Conservation (phyloP, 1,140 invertebrate genomes). For the Drosophila nigrodunni region DNA sequence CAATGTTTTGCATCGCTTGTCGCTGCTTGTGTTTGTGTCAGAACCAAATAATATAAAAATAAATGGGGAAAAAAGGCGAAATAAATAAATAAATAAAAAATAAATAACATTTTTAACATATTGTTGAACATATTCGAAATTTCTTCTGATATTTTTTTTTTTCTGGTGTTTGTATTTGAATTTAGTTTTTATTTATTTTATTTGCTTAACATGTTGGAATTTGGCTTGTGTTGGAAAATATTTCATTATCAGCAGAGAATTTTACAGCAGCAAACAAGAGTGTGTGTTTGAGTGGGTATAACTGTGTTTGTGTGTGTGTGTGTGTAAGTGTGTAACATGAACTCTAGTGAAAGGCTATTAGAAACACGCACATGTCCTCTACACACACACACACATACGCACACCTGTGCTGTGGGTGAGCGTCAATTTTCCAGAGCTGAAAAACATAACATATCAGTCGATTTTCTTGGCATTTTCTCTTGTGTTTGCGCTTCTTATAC, state of each 20-base stretch:
- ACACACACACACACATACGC: neutral
- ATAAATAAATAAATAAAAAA: constrained; percentile 29
- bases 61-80: neutral
- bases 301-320: too few species aligned
- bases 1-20: constrained; percentile 41
- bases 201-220: constrained; percentile 33
- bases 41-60: neutral
- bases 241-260: constrained; percentile 47
- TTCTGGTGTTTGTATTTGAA: neutral
- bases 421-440: constrained; percentile 39
- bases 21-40: constrained; percentile 1
- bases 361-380: constrained; percentile 49
- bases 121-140: constrained; percentile 61
- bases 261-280: constrained; percentile 26
- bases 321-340: constrained; percentile 24
- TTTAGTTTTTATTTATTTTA: constrained; percentile 33
- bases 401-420: constrained; percentile 19
- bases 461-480: constrained; percentile 32
- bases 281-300: constrained; percentile 1
- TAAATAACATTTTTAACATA: constrained; percentile 60
- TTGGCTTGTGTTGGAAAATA: constrained; percentile 27
- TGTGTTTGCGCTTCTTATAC: constrained; percentile 39
- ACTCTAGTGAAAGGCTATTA: constrained; percentile 41
- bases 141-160: constrained; percentile 4
- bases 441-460: constrained; percentile 45